These are phyloP conservation scores for Perca flavescens DNA, from an alignment of 2,113 vertebrate species.

Conservation along the genomic window DNA sequence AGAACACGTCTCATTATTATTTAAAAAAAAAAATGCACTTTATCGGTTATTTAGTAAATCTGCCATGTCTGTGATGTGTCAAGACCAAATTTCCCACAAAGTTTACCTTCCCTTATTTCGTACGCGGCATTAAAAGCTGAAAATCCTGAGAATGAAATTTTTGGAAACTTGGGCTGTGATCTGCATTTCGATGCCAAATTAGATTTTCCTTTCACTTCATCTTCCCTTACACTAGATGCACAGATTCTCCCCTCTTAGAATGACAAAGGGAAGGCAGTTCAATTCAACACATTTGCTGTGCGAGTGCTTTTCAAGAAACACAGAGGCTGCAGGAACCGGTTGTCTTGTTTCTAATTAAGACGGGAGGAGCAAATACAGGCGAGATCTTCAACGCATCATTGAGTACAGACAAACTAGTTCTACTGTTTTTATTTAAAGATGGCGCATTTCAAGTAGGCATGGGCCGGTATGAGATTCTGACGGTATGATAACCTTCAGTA, in stretches of 20 bases:
- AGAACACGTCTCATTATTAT: neutral
- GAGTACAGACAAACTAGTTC: slow-evolving; percentile 64
- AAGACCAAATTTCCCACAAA: neutral
- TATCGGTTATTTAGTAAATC: neutral
- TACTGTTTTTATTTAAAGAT: neutral
- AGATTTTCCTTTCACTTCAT: neutral
- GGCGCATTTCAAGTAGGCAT: too few species aligned
- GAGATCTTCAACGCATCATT: slow-evolving; percentile 11
- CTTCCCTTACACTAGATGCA: too few species aligned
- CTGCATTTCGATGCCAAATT: neutral
- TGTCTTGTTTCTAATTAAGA: slow-evolving; percentile 23
- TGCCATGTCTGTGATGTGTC: neutral
- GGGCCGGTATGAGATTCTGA: too few species aligned
- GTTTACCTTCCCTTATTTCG: neutral
- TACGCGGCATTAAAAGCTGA: neutral
- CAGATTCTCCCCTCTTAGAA: neutral
- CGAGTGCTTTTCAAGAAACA: neutral
- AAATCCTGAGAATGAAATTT: neutral
- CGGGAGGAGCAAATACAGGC: slow-evolving; percentile 47
- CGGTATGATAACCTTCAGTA: too few species aligned
- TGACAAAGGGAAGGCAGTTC: neutral
- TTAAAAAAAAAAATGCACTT: too few species aligned
- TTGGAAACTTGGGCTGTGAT: neutral
- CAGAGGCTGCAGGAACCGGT: neutral
- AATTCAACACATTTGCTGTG: neutral